A percentile compares a stretch with the other conserved stretches of the same genome.
phyloP scores from a whole-genome alignment of 1,140 invertebrate species.

The Sycobia sp. region DNA sequence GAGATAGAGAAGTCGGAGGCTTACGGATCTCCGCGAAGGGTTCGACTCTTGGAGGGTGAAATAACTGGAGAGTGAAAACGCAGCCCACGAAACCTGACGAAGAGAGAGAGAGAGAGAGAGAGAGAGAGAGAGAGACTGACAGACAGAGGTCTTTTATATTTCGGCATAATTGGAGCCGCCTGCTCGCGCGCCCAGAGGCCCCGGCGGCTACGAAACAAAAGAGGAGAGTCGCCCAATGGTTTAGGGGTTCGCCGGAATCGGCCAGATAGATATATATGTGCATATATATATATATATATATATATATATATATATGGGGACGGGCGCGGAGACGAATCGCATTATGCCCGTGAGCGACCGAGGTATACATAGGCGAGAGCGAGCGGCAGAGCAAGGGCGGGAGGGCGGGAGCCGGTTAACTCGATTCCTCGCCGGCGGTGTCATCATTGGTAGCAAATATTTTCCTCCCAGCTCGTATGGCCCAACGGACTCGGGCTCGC shows the following conservation, averaged over 20 bases:
- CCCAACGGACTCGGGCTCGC: too few species aligned
- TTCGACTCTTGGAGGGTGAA: too few species aligned
- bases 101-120: too few species aligned
- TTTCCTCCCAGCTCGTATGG: too few species aligned
- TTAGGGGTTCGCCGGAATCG: neutral
- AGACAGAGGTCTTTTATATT: constrained; percentile 43
- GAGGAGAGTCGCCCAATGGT: constrained; percentile 25
- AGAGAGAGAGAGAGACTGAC: constrained; percentile 21
- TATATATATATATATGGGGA: too few species aligned
- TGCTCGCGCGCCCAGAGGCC: too few species aligned
- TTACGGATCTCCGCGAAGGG: constrained; percentile 4
- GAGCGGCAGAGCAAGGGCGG: neutral
- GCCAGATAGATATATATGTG: too few species aligned
- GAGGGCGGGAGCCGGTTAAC: constrained; percentile 33
- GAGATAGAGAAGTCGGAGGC: neutral
- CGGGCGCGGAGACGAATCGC: neutral
- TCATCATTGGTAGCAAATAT: constrained; percentile 12
- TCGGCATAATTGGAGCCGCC: constrained; percentile 45
- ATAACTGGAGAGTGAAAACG: neutral
- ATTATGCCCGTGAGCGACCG: neutral
- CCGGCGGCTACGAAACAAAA: constrained; percentile 35
- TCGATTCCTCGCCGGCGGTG: constrained; percentile 36
- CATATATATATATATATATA: too few species aligned
- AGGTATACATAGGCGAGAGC: too few species aligned
- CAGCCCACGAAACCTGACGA: neutral